Percentiles rank a stretch among this genome's conserved stretches.
Evolutionary conservation across 2,888 invertebrate species (phyloP).

Genomic region (Thera britannica): DNA sequence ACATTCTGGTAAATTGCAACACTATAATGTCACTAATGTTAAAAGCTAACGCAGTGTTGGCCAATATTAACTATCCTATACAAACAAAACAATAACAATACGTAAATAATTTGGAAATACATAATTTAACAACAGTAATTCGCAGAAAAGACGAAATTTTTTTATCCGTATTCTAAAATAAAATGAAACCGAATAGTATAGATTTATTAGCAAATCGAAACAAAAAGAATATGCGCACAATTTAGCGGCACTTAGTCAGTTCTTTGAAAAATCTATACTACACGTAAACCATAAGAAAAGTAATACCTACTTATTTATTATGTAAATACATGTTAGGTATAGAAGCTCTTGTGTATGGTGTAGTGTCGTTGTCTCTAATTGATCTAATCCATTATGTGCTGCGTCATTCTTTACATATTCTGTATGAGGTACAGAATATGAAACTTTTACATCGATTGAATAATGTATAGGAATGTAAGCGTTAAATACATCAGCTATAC

Average conservation of each 20-base stretch:
- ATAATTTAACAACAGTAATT: constrained; percentile 37
- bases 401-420: constrained; percentile 6
- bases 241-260: constrained; percentile 76
- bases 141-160: constrained; percentile 29
- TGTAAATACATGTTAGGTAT: constrained; percentile 52
- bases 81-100: constrained; percentile 38
- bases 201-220: constrained; percentile 43
- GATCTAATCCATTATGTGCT: constrained; percentile 54
- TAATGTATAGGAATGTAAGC: constrained; percentile 4
- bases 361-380: constrained; percentile 82
- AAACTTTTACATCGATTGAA: constrained; percentile 23
- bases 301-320: constrained; percentile 30
- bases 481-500: background rate
- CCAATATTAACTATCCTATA: constrained; percentile 59
- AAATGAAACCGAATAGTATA: constrained; percentile 46
- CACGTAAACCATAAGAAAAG: constrained; percentile 38
- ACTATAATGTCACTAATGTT: constrained; percentile 84
- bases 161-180: constrained; percentile 27
- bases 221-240: constrained; percentile 60
- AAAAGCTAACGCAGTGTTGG: constrained; percentile 78
- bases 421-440: constrained; percentile 17
- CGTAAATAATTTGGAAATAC: constrained; percentile 12
- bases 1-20: constrained; percentile 70
- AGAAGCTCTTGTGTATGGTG: constrained; percentile 79
- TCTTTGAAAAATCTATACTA: constrained; percentile 64